Percentiles rank a stretch among this genome's conserved stretches.
phyloP scores from a whole-genome alignment of 1,140 invertebrate genomes.

The Zeugodacus cucurbitae region DNA sequence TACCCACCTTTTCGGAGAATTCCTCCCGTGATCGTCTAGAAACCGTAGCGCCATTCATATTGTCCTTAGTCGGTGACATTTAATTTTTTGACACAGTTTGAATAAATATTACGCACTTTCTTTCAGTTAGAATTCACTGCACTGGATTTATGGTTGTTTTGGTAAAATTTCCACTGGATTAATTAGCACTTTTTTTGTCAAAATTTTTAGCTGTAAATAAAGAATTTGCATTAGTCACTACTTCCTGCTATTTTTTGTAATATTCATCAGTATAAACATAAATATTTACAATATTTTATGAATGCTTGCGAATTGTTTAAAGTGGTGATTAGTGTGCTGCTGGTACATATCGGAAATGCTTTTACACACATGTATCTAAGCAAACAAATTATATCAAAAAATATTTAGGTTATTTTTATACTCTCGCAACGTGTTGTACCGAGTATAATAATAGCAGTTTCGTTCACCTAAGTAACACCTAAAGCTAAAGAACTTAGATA shows the following conservation, averaged over 20 bases:
- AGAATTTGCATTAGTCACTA: background rate
- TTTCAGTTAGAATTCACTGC: background rate
- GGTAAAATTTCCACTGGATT: background rate
- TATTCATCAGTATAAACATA: too few relatives aligned
- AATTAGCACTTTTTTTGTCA: background rate
- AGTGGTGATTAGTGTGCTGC: too few relatives aligned
- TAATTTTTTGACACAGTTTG: background rate
- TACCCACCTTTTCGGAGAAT: slow-evolving; percentile 61
- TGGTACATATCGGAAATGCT: too few relatives aligned
- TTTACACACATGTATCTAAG: too few relatives aligned
- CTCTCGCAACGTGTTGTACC: too few relatives aligned
- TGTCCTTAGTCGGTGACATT: slow-evolving; percentile 60
- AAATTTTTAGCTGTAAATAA: background rate
- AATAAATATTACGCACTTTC: background rate
- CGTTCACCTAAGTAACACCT: too few relatives aligned
- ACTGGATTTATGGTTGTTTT: background rate
- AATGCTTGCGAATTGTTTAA: too few relatives aligned
- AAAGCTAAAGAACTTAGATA: too few relatives aligned
- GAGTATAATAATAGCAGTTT: too few relatives aligned
- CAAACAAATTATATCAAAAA: too few relatives aligned
- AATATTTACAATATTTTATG: too few relatives aligned
- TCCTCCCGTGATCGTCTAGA: slow-evolving; percentile 62
- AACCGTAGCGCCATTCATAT: slow-evolving; percentile 57
- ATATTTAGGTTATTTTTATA: too few relatives aligned
- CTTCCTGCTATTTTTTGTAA: background rate